These are phyloP conservation scores for Cochlearius cochlearius DNA, from an alignment of 2,113 vertebrate species.

Conservation along the genomic window DNA sequence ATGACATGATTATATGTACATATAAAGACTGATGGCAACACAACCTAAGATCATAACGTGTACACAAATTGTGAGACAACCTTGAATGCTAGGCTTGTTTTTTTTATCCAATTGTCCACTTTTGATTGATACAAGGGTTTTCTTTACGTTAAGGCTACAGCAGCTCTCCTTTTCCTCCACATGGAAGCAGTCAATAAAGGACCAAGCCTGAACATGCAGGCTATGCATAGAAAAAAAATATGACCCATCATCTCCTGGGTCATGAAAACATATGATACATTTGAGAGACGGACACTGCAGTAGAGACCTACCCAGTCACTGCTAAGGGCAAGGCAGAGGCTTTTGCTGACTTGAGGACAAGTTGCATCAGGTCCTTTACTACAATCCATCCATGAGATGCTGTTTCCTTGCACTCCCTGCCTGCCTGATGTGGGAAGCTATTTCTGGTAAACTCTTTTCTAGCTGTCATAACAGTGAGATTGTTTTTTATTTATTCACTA, in stretches of 20 bases:
- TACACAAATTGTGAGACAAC: neutral
- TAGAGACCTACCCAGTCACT: neutral
- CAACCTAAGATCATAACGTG: neutral
- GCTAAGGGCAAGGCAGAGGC: neutral
- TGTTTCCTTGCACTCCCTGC: neutral
- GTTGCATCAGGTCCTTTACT: neutral
- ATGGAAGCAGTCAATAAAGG: neutral
- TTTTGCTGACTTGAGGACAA: neutral
- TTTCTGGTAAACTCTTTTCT: neutral
- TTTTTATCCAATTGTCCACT: neutral
- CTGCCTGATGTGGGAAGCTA: neutral
- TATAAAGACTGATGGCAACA: neutral
- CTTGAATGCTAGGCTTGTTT: neutral
- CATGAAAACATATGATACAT: neutral
- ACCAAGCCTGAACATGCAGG: neutral
- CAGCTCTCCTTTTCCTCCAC: neutral
- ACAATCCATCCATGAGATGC: neutral
- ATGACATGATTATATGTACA: neutral
- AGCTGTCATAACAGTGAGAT: neutral
- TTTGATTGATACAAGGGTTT: neutral
- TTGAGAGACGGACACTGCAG: neutral
- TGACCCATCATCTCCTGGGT: neutral
- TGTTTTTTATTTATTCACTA: conserved; percentile 4
- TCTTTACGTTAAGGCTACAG: neutral
- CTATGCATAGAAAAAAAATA: neutral